A percentile compares a stretch with the other conserved stretches of the same genome.
These are phyloP conservation scores for Epinephelus awoara DNA, from an alignment of 2,797 vertebrate genomes.

Conservation along the genomic window DNA sequence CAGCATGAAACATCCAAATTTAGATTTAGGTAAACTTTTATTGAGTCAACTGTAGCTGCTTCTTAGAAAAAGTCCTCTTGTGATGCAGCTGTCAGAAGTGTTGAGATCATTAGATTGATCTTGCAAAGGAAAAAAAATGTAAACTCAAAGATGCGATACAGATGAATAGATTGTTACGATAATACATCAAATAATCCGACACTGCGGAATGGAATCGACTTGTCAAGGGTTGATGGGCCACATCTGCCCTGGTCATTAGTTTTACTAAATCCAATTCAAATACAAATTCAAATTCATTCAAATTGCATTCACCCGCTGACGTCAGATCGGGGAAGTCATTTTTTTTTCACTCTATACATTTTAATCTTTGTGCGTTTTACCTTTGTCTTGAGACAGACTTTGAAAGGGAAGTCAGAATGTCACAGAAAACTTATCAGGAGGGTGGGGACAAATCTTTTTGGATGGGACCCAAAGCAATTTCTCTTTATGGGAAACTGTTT, in stretches of 20 bases:
- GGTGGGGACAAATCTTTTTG: constrained; percentile 4
- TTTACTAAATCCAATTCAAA: constrained; percentile 26
- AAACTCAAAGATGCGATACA: background rate
- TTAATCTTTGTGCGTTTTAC: background rate
- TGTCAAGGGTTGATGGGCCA: background rate
- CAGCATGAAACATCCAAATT: constrained; percentile 15
- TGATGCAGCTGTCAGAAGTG: background rate
- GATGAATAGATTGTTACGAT: background rate
- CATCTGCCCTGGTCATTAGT: constrained; percentile 9
- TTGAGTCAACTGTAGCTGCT: background rate
- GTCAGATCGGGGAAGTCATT: constrained; percentile 8
- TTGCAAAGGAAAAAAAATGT: background rate
- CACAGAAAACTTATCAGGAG: background rate
- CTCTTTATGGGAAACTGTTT: constrained; percentile 22
- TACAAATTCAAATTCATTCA: constrained; percentile 36
- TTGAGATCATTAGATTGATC: background rate
- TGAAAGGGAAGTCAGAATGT: constrained; percentile 23
- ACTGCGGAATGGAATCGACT: background rate
- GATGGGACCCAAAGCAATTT: constrained; percentile 21
- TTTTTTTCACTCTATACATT: constrained; percentile 4
- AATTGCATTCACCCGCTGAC: constrained; percentile 18
- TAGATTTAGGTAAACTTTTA: constrained; percentile 27
- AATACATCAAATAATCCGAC: background rate
- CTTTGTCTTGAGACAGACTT: constrained; percentile 6
- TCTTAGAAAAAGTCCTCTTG: background rate